Percentiles rank a stretch among this genome's conserved stretches.
Evolutionary conservation across 2,888 invertebrate species (phyloP).

Genomic region (Trachelus troglodyta): DNA sequence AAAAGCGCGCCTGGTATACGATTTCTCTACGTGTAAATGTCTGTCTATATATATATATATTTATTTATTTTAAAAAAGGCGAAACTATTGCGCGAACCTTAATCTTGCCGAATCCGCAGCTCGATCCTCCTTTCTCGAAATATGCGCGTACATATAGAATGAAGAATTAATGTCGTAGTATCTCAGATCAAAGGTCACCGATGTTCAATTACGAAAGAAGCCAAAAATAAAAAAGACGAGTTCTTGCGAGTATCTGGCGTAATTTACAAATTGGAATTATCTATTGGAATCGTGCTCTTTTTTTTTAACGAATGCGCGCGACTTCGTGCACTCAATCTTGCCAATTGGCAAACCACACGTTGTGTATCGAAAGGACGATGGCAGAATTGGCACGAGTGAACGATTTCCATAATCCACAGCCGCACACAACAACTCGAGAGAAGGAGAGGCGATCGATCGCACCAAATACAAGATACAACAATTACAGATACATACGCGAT

Average conservation of each 20-base stretch:
- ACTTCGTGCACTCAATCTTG: background rate
- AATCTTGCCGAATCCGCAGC: background rate
- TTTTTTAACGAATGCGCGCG: background rate
- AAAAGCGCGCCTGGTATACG: background rate
- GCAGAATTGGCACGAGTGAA: background rate
- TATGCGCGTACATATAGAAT: background rate
- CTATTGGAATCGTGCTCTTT: conserved; percentile 10
- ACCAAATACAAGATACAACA: conserved; percentile 19
- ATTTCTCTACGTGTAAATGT: background rate
- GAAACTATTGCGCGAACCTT: background rate
- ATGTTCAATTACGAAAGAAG: background rate
- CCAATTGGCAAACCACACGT: background rate
- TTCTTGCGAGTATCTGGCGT: background rate
- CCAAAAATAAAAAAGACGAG: background rate
- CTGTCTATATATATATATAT: background rate
- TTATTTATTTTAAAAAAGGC: background rate
- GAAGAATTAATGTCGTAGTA: background rate
- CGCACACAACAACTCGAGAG: background rate
- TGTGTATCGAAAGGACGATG: background rate
- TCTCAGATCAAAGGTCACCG: background rate
- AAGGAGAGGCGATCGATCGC: conserved; percentile 6
- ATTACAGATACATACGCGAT: conserved; percentile 21
- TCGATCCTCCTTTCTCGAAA: background rate
- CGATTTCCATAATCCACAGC: background rate
- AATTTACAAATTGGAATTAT: conserved; percentile 13